Percentiles rank a stretch among this genome's conserved stretches.
These are phyloP conservation scores for Takifugu ocellatus DNA, from an alignment of 2,797 vertebrate genomes.

Conservation along the genomic window DNA sequence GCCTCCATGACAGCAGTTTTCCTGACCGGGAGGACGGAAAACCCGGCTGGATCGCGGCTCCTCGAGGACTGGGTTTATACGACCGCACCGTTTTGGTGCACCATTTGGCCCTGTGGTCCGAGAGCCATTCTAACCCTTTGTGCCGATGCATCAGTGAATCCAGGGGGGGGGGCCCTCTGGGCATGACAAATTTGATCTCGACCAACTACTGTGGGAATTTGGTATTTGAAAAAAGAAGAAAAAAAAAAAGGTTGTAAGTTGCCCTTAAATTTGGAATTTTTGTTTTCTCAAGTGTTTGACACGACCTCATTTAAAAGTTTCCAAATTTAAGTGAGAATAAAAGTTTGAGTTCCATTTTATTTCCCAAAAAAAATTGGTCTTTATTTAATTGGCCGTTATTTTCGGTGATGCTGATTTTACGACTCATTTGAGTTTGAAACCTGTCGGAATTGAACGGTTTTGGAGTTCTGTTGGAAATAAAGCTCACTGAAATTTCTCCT, in stretches of 20 bases:
- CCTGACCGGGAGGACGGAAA: no score
- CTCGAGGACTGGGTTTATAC: neutral
- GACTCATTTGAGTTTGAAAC: conserved; percentile 50
- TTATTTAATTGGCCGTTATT: conserved; percentile 68
- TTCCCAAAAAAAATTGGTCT: conserved; percentile 48
- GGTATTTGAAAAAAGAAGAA: conserved; percentile 39
- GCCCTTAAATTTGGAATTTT: conserved; percentile 59
- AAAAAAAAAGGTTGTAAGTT: conserved; percentile 30
- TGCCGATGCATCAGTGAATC: conserved; percentile 55
- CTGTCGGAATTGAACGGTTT: conserved; percentile 59
- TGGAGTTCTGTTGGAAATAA: conserved; percentile 86
- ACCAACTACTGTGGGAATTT: conserved; percentile 47
- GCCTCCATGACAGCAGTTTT: no score
- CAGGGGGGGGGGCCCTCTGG: conserved; percentile 47
- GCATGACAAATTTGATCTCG: conserved; percentile 39
- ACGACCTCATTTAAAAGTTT: conserved; percentile 38
- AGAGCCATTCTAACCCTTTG: conserved; percentile 7
- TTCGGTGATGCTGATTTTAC: conserved; percentile 75
- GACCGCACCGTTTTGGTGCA: conserved; percentile 20
- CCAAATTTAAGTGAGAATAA: conserved; percentile 64
- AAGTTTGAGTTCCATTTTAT: conserved; percentile 41
- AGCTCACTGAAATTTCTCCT: conserved; percentile 90
- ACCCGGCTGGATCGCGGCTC: no score
- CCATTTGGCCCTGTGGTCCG: conserved; percentile 12
- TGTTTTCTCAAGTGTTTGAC: conserved; percentile 35